phyloP scores from a whole-genome alignment of 2,888 invertebrate genomes.

The Clostera curtula region DNA sequence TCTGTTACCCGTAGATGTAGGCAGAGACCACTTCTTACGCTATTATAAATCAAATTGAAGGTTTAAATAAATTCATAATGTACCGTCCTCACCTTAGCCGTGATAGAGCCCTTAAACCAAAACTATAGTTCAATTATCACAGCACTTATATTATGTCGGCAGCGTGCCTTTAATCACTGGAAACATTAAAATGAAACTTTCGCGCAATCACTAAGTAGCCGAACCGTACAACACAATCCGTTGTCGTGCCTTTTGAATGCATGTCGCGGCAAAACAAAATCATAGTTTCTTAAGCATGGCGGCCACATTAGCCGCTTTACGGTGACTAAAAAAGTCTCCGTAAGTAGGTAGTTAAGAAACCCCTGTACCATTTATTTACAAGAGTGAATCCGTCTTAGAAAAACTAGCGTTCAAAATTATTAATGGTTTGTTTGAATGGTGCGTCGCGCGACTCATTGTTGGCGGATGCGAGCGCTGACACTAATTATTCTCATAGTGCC shows the following conservation, averaged over 20 bases:
- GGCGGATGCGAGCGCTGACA: constrained; percentile 71
- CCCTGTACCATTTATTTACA: constrained; percentile 70
- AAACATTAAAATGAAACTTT: constrained; percentile 14
- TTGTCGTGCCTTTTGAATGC: constrained; percentile 14
- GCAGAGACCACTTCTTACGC: too few species aligned
- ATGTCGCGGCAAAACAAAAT: constrained; percentile 7
- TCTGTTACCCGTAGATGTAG: too few species aligned
- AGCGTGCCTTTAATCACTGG: constrained; percentile 10
- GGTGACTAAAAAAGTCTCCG: constrained; percentile 61
- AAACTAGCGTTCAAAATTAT: constrained; percentile 70
- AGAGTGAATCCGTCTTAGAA: constrained; percentile 67
- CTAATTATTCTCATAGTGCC: constrained; percentile 73
- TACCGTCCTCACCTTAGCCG: too few species aligned
- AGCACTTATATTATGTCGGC: too few species aligned
- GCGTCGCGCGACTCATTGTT: constrained; percentile 67
- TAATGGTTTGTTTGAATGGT: constrained; percentile 73
- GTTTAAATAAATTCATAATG: too few species aligned
- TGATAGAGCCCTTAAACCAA: too few species aligned
- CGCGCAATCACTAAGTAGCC: constrained; percentile 11
- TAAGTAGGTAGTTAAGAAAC: constrained; percentile 70
- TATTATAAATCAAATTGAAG: too few species aligned
- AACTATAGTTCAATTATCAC: too few species aligned
- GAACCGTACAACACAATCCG: constrained; percentile 9
- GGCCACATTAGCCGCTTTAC: constrained; percentile 45
- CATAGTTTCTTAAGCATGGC: constrained; percentile 23